phyloP scores from a whole-genome alignment of 2,888 invertebrate genomes.

The Allygus modestus region DNA sequence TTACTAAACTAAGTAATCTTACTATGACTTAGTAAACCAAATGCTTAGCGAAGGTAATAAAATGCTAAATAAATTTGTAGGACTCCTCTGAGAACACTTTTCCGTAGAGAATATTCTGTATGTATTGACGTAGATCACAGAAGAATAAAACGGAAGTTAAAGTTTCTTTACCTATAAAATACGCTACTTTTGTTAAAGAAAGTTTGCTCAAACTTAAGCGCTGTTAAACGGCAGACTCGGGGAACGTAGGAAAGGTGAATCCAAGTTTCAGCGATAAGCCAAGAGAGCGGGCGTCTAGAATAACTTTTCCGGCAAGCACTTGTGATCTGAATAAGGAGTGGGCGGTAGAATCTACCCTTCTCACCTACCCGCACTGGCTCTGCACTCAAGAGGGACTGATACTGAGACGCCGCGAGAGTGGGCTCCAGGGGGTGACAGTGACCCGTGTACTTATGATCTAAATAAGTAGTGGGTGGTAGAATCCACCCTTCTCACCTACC shows the following conservation, averaged over 20 bases:
- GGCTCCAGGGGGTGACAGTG: no score
- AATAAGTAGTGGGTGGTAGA: neutral
- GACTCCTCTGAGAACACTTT: no score
- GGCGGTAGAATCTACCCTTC: neutral
- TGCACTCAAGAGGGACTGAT: no score
- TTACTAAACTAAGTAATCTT: no score
- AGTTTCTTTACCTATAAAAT: slow-evolving; percentile 15
- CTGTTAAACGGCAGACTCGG: slow-evolving; percentile 31
- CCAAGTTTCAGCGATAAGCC: slow-evolving; percentile 43
- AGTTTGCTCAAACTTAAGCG: slow-evolving; percentile 37
- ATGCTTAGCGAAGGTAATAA: no score
- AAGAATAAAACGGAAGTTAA: neutral
- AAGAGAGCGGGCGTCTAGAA: slow-evolving; percentile 27
- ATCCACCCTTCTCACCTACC: neutral
- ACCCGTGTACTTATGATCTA: slow-evolving; percentile 3
- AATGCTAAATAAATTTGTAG: no score
- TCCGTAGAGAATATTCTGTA: no score
- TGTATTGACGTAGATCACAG: no score
- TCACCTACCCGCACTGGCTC: neutral
- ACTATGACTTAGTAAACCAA: no score
- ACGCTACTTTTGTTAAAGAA: slow-evolving; percentile 11
- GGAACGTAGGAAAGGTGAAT: slow-evolving; percentile 37
- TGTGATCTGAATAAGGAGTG: slow-evolving; percentile 36
- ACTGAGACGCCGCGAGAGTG: slow-evolving; percentile 11
- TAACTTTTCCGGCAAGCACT: slow-evolving; percentile 23